These are phyloP conservation scores for Grapholita molesta DNA, from an alignment of 1,140 invertebrate genomes.

Conservation along the genomic window DNA sequence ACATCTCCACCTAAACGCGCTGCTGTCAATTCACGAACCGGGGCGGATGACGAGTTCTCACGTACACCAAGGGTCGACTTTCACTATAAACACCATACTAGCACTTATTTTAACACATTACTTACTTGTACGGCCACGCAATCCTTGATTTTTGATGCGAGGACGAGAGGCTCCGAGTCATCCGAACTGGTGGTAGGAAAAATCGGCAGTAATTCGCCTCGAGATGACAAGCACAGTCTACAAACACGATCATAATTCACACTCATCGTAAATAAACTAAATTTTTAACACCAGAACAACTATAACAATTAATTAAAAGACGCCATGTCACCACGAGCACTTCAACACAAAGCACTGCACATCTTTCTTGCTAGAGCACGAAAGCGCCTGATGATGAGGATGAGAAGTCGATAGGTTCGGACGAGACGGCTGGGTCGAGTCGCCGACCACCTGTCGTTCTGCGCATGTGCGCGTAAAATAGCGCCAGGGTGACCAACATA, in stretches of 20 bases:
- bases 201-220: conserved; percentile 77
- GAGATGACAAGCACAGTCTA: conserved; percentile 81
- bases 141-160: conserved; percentile 80
- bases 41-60: conserved; percentile 76
- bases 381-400: conserved; percentile 76
- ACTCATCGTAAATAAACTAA: conserved; percentile 74
- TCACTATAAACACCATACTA: conserved; percentile 64
- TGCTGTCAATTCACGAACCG: conserved; percentile 70
- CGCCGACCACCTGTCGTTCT: conserved; percentile 76
- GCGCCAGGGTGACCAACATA: conserved; percentile 59
- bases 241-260: conserved; percentile 79
- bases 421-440: conserved; percentile 70
- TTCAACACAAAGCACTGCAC: conserved; percentile 75
- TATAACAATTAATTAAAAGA: conserved; percentile 62
- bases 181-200: conserved; percentile 78
- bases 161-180: conserved; percentile 74
- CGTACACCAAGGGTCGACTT: conserved; percentile 72
- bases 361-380: conserved; percentile 72
- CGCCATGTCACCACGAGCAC: conserved; percentile 77
- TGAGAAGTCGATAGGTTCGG: conserved; percentile 75
- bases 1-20: conserved; percentile 75
- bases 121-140: conserved; percentile 81
- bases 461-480: conserved; percentile 75
- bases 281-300: conserved; percentile 50
- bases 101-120: conserved; percentile 52